A percentile compares a stretch with the other conserved stretches of the same genome.
Evolutionary conservation across 2,113 vertebrate species (phyloP).

Genomic region (Anoplopoma fimbria): DNA sequence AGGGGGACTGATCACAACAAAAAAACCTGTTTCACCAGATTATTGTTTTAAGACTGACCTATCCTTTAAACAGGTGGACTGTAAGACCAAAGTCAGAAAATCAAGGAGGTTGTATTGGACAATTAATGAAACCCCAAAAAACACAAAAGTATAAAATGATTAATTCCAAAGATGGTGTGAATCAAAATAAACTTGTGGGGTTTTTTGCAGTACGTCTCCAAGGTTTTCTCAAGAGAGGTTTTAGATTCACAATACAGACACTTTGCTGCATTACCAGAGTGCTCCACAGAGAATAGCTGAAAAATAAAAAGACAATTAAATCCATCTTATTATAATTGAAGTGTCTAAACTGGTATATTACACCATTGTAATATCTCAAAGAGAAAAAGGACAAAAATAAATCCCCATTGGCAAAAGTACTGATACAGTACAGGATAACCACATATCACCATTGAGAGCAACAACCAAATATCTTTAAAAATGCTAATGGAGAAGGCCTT

Average conservation of each 20-base stretch:
- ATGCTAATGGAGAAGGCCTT: background rate
- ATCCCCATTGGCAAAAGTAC: conserved; percentile 47
- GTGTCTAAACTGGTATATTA: conserved; percentile 10
- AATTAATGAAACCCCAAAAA: background rate
- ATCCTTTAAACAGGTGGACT: background rate
- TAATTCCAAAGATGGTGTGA: background rate
- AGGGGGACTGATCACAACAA: background rate
- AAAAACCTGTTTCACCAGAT: background rate
- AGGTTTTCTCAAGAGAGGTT: background rate
- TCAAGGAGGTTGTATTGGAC: background rate
- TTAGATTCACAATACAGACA: conserved; percentile 11
- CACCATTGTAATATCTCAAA: conserved; percentile 20
- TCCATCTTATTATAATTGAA: conserved; percentile 3
- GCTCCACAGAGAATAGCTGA: background rate
- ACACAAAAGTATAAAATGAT: background rate
- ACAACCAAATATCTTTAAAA: background rate
- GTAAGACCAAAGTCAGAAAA: background rate
- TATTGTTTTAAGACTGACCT: background rate
- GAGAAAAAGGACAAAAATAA: conserved; percentile 10
- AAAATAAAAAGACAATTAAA: background rate
- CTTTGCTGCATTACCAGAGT: conserved; percentile 2
- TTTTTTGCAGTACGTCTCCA: background rate
- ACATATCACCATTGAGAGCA: background rate
- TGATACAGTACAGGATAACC: conserved; percentile 68
- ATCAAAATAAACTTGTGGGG: background rate